Evolutionary conservation across 2,888 invertebrate genomes (phyloP).

Genomic region (Acanthosepion lycidas): DNA sequence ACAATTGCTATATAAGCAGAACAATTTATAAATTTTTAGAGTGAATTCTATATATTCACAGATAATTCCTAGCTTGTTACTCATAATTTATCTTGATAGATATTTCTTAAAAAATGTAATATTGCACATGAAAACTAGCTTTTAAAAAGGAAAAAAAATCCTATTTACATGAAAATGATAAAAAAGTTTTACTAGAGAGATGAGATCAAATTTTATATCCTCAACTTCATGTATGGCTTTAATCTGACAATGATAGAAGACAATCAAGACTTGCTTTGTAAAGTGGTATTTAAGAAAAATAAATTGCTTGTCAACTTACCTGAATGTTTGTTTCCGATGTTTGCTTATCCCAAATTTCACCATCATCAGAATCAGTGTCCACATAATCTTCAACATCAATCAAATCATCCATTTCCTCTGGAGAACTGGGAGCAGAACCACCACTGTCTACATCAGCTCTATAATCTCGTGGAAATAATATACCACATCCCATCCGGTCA

Average conservation of each 20-base stretch:
- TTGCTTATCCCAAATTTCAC: conserved; percentile 71
- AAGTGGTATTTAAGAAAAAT: background rate
- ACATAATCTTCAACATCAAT: conserved; percentile 64
- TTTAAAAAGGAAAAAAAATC: background rate
- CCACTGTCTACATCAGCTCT: conserved; percentile 69
- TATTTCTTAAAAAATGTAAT: too few relatives aligned
- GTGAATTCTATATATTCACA: too few relatives aligned
- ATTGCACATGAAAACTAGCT: background rate
- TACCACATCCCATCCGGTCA: conserved; percentile 78
- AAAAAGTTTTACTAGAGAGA: too few relatives aligned
- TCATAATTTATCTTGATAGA: background rate
- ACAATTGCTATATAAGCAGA: too few relatives aligned
- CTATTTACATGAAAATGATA: background rate
- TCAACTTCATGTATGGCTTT: too few relatives aligned
- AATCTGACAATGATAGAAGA: background rate
- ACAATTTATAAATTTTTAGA: too few relatives aligned
- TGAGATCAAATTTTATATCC: too few relatives aligned
- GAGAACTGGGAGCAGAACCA: conserved; percentile 55
- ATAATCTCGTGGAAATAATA: conserved; percentile 76
- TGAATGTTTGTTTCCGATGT: conserved; percentile 50
- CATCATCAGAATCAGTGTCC: conserved; percentile 73
- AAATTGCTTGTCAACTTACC: background rate
- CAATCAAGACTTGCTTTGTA: background rate
- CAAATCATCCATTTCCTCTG: conserved; percentile 59
- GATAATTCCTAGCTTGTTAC: too few relatives aligned